Percentiles rank a stretch among this genome's conserved stretches.
phyloP scores from a whole-genome alignment of 2,888 invertebrate genomes.

The Sminthurides aquaticus region DNA sequence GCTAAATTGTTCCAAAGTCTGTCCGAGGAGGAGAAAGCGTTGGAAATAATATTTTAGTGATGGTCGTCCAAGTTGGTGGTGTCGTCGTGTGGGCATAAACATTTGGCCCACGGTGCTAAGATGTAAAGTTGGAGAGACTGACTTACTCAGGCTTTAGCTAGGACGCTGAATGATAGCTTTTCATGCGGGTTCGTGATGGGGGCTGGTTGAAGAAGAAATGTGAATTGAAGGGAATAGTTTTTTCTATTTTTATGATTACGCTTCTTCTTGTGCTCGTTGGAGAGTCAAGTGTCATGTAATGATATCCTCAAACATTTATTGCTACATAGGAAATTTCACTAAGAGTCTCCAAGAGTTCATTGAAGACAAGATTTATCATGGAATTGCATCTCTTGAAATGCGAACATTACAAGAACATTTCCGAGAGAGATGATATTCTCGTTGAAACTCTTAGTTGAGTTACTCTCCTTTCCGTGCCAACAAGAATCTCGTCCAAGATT shows the following conservation, averaged over 20 bases:
- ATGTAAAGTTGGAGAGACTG: too few species aligned
- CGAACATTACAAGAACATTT: neutral
- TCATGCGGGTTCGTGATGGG: neutral
- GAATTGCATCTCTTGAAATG: neutral
- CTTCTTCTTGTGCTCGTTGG: neutral
- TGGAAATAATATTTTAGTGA: too few species aligned
- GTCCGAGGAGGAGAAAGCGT: too few species aligned
- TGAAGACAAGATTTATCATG: neutral
- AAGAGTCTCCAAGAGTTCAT: neutral
- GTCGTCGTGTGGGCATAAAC: too few species aligned
- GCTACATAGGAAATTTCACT: neutral
- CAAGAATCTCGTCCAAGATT: neutral
- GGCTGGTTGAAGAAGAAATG: neutral
- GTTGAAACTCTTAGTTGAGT: too few species aligned
- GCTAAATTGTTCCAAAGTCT: too few species aligned
- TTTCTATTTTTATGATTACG: neutral
- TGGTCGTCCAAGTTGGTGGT: too few species aligned
- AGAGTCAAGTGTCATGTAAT: neutral
- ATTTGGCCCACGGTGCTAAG: too few species aligned
- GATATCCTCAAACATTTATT: neutral
- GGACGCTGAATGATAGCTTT: neutral
- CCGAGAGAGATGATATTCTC: too few species aligned
- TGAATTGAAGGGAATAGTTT: neutral
- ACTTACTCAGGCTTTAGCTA: too few species aligned
- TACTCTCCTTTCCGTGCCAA: neutral